Evolutionary conservation across 2,797 vertebrate genomes (phyloP).

Genomic region (Gallirallus australis): DNA sequence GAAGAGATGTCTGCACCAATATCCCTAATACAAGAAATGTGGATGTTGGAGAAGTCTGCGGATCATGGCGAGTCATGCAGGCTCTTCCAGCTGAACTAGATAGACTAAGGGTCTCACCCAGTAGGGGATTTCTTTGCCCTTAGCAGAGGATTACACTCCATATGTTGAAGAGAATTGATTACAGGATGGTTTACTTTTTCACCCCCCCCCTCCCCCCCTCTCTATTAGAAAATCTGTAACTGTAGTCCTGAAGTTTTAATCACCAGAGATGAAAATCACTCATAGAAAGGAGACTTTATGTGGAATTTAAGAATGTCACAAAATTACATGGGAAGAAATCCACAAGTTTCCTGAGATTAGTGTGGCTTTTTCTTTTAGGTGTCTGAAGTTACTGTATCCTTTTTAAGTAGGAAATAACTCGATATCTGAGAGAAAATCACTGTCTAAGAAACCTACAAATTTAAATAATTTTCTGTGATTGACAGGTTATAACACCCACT

Average conservation of each 20-base stretch:
- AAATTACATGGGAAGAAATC: not conserved
- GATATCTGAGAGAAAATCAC: constrained; percentile 26
- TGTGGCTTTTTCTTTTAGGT: not conserved
- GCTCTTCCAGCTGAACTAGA: not conserved
- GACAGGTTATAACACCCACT: constrained; percentile 43
- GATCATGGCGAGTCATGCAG: not conserved
- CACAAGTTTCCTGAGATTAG: not conserved
- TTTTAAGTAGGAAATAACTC: not conserved
- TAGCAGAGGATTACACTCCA: not conserved
- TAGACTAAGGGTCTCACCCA: not conserved
- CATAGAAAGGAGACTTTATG: not conserved
- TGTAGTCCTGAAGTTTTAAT: not conserved
- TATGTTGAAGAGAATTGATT: not conserved
- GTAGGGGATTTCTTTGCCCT: not conserved
- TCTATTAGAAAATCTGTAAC: not conserved
- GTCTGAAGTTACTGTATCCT: not conserved
- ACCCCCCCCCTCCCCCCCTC: not conserved
- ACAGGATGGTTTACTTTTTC: fast-evolving
- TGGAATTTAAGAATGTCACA: not conserved
- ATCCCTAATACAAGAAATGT: not conserved
- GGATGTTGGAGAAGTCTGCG: not conserved
- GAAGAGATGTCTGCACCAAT: not conserved
- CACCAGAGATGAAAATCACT: not conserved
- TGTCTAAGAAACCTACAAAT: constrained; percentile 24
- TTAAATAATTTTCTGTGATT: constrained; percentile 6